Percentiles rank a stretch among this genome's conserved stretches.
Conservation (phyloP, 2,113 vertebrate genomes). For the Varanus komodoensis region DNA sequence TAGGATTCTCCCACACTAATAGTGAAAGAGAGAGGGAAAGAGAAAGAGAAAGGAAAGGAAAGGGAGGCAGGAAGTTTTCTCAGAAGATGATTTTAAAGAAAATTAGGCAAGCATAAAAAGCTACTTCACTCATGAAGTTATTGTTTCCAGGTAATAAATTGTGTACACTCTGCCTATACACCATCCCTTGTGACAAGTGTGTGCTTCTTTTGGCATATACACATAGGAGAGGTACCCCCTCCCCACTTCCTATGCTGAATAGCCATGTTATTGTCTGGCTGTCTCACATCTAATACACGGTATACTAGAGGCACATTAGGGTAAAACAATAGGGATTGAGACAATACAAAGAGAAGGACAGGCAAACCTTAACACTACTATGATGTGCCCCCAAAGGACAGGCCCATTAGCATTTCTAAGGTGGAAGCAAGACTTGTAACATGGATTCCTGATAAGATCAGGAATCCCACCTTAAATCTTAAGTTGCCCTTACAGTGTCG, state of each 20-base stretch:
- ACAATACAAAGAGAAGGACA: no score
- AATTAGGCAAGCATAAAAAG: background rate
- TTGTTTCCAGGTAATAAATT: background rate
- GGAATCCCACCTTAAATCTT: no score
- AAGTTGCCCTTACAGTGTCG: no score
- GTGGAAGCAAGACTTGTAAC: no score
- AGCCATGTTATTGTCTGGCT: background rate
- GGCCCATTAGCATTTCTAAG: no score
- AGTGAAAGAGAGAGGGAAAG: no score
- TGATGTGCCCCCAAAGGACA: no score
- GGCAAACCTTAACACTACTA: no score
- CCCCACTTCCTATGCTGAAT: background rate
- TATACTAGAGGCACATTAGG: no score
- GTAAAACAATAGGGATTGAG: no score
- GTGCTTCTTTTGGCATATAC: background rate
- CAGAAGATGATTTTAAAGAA: background rate
- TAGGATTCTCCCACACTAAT: background rate
- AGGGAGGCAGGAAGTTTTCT: background rate
- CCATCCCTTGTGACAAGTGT: background rate
- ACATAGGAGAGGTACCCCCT: background rate
- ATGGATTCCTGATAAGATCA: no score
- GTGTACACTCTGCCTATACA: background rate
- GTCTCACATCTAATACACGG: no score
- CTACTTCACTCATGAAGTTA: background rate
- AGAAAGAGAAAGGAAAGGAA: background rate